A percentile compares a stretch with the other conserved stretches of the same genome.
These are phyloP conservation scores for Amblyjoppa fuscipennis DNA, from an alignment of 2,888 invertebrate species.

Conservation along the genomic window DNA sequence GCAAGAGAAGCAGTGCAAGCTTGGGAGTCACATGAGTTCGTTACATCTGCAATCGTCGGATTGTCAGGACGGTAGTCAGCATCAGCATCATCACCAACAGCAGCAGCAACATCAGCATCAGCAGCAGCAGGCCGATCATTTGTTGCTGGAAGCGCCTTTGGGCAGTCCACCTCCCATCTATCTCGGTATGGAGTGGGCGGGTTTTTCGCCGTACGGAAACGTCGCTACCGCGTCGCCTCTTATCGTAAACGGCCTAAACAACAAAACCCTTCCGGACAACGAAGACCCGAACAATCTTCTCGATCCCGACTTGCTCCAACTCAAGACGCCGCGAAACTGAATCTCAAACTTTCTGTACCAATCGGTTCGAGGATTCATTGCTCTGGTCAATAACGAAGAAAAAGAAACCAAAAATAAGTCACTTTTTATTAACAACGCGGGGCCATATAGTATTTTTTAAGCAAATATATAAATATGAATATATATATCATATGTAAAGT, in stretches of 20 bases:
- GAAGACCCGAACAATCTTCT: slow-evolving; percentile 82
- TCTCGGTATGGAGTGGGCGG: slow-evolving; percentile 85
- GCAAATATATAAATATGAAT: slow-evolving; percentile 10
- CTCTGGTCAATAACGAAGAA: slow-evolving; percentile 30
- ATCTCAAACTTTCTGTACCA: slow-evolving; percentile 50
- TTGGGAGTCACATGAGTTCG: slow-evolving; percentile 76
- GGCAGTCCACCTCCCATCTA: slow-evolving; percentile 84
- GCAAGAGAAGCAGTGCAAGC: slow-evolving; percentile 86
- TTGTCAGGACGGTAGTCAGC: slow-evolving; percentile 74
- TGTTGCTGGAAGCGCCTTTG: slow-evolving; percentile 81
- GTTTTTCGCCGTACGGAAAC: slow-evolving; percentile 83
- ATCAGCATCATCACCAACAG: slow-evolving; percentile 70
- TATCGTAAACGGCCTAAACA: slow-evolving; percentile 82
- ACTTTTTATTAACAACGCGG: background rate
- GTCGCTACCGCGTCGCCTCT: slow-evolving; percentile 80
- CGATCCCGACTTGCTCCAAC: slow-evolving; percentile 83
- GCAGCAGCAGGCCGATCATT: slow-evolving; percentile 79
- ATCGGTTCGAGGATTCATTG: slow-evolving; percentile 15
- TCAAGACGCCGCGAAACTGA: slow-evolving; percentile 83
- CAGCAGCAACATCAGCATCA: slow-evolving; percentile 75
- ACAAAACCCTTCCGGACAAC: slow-evolving; percentile 76
- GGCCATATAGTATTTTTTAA: slow-evolving; percentile 19
- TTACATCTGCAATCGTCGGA: slow-evolving; percentile 78
- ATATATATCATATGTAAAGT: background rate
- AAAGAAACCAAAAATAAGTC: background rate